Percentiles rank a stretch among this genome's conserved stretches.
phyloP scores from a whole-genome alignment of 2,113 vertebrate species.

The Orthonyx spaldingii region DNA sequence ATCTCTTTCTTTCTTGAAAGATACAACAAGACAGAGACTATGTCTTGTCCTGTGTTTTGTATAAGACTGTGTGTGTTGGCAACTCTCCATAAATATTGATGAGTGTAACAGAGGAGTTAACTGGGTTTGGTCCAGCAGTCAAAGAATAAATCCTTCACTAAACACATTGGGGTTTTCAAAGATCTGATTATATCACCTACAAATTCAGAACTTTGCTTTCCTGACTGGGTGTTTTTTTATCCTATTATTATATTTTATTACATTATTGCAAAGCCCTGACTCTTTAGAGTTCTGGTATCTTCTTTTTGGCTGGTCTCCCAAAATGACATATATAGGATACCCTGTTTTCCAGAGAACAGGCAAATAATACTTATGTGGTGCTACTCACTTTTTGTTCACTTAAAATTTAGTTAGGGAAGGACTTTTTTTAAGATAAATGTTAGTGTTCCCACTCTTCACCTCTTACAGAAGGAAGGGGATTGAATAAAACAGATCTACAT shows the following conservation, averaged over 20 bases:
- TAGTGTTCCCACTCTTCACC: conserved; percentile 10
- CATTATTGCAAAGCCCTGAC: not conserved
- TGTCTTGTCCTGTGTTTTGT: not conserved
- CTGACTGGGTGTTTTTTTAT: not conserved
- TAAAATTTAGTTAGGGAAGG: not conserved
- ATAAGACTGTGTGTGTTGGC: not conserved
- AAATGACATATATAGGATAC: conserved; percentile 18
- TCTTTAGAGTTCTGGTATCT: conserved; percentile 17
- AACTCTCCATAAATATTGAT: conserved; percentile 38
- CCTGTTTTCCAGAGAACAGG: not conserved
- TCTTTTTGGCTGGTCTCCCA: not conserved
- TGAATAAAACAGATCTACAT: not conserved
- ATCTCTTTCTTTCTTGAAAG: conserved; percentile 1
- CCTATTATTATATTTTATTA: not conserved
- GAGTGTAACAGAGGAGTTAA: conserved; percentile 54
- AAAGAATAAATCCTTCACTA: conserved; percentile 20
- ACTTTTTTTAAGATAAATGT: not conserved
- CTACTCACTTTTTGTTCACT: not conserved
- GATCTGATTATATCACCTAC: conserved; percentile 33
- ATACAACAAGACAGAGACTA: not conserved
- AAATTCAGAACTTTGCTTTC: conserved; percentile 21
- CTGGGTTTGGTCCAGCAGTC: conserved; percentile 23
- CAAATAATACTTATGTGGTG: not conserved
- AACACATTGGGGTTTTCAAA: conserved; percentile 9
- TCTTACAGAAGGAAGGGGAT: not conserved